These are phyloP conservation scores for Acanthurus tractus DNA, from an alignment of 2,797 vertebrate species.

Conservation along the genomic window DNA sequence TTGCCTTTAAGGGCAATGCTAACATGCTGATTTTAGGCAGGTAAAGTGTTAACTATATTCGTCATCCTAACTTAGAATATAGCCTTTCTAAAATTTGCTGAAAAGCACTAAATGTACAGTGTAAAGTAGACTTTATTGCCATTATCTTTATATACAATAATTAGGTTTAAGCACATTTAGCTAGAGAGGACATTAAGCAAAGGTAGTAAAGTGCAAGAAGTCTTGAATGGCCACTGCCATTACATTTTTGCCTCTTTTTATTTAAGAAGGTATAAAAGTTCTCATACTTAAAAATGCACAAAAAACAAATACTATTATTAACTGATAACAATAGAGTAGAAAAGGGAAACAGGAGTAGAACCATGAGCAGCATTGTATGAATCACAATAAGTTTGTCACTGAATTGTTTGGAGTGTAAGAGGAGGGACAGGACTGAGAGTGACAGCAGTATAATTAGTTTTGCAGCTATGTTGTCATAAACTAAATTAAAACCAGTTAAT, in stretches of 20 bases:
- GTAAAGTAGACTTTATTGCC: too few relatives aligned
- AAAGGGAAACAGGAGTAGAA: not conserved
- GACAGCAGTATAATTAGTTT: conserved; percentile 4
- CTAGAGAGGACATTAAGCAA: too few relatives aligned
- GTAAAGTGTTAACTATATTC: not conserved
- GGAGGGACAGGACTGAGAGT: not conserved
- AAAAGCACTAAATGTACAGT: not conserved
- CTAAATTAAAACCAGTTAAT: not conserved
- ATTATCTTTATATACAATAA: too few relatives aligned
- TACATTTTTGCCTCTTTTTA: too few relatives aligned
- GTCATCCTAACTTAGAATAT: not conserved
- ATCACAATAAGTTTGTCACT: not conserved
- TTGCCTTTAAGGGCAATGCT: not conserved
- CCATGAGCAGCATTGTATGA: not conserved
- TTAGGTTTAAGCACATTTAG: too few relatives aligned
- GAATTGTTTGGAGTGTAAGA: not conserved
- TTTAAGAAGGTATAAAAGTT: too few relatives aligned
- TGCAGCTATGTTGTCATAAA: conserved; percentile 8
- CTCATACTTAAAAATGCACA: too few relatives aligned
- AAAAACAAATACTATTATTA: too few relatives aligned
- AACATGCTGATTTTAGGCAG: not conserved
- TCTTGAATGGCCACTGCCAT: too few relatives aligned
- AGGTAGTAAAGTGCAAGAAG: too few relatives aligned
- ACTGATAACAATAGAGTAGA: too few relatives aligned
- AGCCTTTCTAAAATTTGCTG: not conserved